Base-by-base conservation (phyloP, 2,888 invertebrate genomes). In the Psococerastis gibbosa region DNA sequence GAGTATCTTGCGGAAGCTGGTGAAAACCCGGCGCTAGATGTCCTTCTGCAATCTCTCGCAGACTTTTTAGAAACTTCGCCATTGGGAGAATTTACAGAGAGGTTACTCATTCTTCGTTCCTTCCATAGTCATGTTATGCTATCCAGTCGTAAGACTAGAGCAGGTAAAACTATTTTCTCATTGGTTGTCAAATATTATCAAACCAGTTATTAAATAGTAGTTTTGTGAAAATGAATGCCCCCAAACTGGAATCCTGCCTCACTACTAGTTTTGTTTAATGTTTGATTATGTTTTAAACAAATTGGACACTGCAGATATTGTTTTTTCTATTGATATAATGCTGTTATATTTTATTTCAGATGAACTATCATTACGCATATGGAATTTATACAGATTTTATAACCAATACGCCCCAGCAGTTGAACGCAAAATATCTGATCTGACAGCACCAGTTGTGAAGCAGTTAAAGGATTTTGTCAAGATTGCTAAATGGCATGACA, bases 401-500 rank as follows among this genome's bases (percentile, higher is more conserved):
- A 63, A 66, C 0, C 88, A 92, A 58, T 94, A 91, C 56, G 57
- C 66, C 3, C 56, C 63, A 0, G 71, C 73, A 53, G 73, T 94
- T 1, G 61, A 67, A 0, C 61, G 66, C 0, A 70, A 71, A 41
- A 73, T 89, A 8, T 71, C 71, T 42, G 69, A 72, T 27, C 66
- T 80, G 17, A 74, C 82, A 22, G 59, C 71, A 0, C 89, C 92
- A 0, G 83, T 95, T 47, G 92, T 94, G 56, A 89, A 87, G 62
- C 83, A 89, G 58, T 60, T 98, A 9, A 79, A 80, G 51, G 92
- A 92, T 52, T 89, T 87, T 57, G 83, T 97, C 1, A 92, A 94
- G 61, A 94, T 98, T 44, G 84, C 84, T 42, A 73, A 87, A 32
- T 98, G 95, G 84, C 78, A 87, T 54, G 95, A 98, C 56, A 73